phyloP scores from a whole-genome alignment of 2,797 vertebrate species.

The Numenius phaeopus region DNA sequence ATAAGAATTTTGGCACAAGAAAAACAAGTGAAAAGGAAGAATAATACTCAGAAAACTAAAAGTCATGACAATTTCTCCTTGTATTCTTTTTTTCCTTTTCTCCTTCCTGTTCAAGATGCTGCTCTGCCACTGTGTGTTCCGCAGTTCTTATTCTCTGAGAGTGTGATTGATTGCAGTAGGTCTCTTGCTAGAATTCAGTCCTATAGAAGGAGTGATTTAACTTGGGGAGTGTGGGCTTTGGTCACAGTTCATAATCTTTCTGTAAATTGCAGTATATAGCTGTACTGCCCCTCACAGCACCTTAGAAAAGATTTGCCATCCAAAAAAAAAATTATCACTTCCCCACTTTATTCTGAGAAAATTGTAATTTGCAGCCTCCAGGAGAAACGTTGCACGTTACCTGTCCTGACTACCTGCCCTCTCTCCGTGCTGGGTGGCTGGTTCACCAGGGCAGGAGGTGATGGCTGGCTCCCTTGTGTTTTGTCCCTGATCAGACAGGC shows the following conservation, averaged over 20 bases:
- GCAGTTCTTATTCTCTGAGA: neutral
- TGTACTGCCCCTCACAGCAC: neutral
- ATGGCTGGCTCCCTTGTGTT: neutral
- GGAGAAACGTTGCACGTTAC: neutral
- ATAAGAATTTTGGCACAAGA: neutral
- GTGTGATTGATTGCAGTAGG: neutral
- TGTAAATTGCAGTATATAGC: neutral
- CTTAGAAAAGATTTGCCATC: neutral
- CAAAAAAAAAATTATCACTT: neutral
- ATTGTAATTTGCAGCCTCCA: neutral
- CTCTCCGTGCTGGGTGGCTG: neutral
- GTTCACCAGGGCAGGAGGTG: neutral
- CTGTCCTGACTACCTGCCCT: neutral
- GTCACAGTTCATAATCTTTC: constrained; percentile 10
- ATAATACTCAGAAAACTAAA: neutral
- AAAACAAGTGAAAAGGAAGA: constrained; percentile 1
- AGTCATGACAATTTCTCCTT: neutral
- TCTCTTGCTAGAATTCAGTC: neutral
- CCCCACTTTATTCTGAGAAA: neutral
- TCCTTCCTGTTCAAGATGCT: neutral
- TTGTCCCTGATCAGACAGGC: neutral
- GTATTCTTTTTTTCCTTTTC: neutral
- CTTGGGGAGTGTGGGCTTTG: neutral
- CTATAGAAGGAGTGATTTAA: constrained; percentile 5
- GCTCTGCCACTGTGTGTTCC: neutral